Evolutionary conservation across 1,140 invertebrate species (phyloP), one percentile per base, ranked within the genome.

Genomic region (Batillaria attramentaria): DNA sequence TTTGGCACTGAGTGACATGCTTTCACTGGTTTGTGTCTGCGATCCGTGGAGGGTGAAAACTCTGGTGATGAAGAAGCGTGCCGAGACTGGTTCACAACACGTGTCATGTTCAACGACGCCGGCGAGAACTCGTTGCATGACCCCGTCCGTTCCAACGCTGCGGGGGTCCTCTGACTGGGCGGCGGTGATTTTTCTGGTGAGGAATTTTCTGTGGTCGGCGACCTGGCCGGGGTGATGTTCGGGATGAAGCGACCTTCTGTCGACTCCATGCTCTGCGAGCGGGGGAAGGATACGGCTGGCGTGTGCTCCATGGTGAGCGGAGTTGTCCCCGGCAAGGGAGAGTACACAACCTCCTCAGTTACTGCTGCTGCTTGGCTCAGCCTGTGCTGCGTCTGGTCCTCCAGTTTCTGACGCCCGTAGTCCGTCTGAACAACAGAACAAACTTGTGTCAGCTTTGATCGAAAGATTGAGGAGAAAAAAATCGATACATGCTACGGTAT

Each of bases 211-310:
- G 31, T 13, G 4, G 57, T n/a, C 4, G 18, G n/a, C 54, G 10
- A n/a, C 13, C 8, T 43, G 37, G 69, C n/a, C 31, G 72, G 69
- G 10, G 62, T 35, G 2, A 80, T 28, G 65, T 81, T 84, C 5
- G 83, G 83, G 13, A 83, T 62, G 68, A 81, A 84, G 18, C 65
- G 74, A 62, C 68, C 79, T 31, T 84, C 83, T 10, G 78, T 77
- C 20, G 83, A 82, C 41, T 82, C 83, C 41, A 77, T 72, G 43
- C 83, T 84, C n/a, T 76, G 81, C 1, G 79, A 80, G 41, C 80
- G 76, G 16, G 77, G 70, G 13, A 79, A 73, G 18, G 20, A n/a
- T 18, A 41, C 24, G 2, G 62, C 20, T n/a, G 33, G 33, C 1
- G 78, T 28, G n/a, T 54, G 57, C 20, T 75, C 54, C 73, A 75